Percentiles rank a stretch among this genome's conserved stretches.
Conservation (phyloP, 2,113 vertebrate genomes). For the Pongo abelii region DNA sequence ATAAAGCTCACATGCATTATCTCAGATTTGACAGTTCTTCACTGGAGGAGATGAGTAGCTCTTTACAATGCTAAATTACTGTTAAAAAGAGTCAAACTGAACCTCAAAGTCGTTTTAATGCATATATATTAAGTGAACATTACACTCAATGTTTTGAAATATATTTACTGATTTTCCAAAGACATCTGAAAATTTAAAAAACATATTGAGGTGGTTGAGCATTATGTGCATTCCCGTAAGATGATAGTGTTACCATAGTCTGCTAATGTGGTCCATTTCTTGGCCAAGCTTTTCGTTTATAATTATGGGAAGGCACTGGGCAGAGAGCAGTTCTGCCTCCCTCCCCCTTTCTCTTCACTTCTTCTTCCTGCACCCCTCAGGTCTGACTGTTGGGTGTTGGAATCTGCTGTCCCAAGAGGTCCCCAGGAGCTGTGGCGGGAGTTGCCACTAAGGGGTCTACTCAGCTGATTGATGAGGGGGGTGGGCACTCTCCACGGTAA, state of each 20-base stretch:
- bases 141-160: background rate
- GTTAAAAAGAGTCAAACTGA: background rate
- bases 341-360: background rate
- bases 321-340: background rate
- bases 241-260: background rate
- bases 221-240: background rate
- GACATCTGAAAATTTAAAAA: slow-evolving; percentile 8
- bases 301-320: background rate
- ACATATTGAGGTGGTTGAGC: background rate
- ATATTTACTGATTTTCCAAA: background rate
- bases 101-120: background rate
- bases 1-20: background rate
- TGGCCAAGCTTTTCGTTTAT: background rate
- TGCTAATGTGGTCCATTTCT: background rate
- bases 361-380: background rate
- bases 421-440: background rate
- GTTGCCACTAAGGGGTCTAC: background rate
- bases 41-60: background rate
- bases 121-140: slow-evolving; percentile 17
- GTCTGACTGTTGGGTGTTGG: background rate
- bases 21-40: background rate
- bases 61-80: background rate
- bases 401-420: background rate
- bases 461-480: background rate
- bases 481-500: background rate